Conservation (phyloP, 2,797 vertebrate species). For the Varecia variegata region DNA sequence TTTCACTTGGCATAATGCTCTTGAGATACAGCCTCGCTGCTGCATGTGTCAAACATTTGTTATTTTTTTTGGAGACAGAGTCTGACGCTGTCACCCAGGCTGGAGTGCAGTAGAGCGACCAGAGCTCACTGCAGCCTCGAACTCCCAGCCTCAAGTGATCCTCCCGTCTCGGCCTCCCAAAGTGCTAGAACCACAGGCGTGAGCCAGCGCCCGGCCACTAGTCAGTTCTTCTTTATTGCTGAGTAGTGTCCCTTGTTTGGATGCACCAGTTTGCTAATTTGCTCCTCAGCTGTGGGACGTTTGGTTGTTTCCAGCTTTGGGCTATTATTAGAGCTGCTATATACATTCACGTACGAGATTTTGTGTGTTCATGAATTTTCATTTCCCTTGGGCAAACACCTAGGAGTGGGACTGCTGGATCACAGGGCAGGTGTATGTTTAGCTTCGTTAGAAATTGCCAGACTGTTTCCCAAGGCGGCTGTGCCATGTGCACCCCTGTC, state of each 20-base stretch:
- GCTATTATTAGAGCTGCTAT: no score
- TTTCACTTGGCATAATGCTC: background rate
- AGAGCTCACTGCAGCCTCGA: background rate
- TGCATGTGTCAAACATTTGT: background rate
- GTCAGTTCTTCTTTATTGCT: no score
- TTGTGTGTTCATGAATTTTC: background rate
- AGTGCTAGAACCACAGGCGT: background rate
- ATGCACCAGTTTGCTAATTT: accelerated
- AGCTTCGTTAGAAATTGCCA: background rate
- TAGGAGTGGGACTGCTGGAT: background rate
- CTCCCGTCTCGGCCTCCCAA: background rate
- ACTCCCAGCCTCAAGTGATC: background rate
- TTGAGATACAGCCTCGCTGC: background rate
- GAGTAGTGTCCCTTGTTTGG: accelerated
- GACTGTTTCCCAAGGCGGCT: background rate
- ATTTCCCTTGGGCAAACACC: background rate
- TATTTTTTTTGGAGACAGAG: background rate
- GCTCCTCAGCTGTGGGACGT: background rate
- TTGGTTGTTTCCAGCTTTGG: background rate
- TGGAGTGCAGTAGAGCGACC: background rate
- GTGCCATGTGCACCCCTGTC: background rate
- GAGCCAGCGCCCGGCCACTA: no score
- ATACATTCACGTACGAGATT: background rate
- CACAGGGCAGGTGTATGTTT: background rate
- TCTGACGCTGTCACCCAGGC: background rate